A percentile compares a stretch with the other conserved stretches of the same genome.
phyloP scores from a whole-genome alignment of 2,888 invertebrate genomes.

The Opisthograptis luteolata region DNA sequence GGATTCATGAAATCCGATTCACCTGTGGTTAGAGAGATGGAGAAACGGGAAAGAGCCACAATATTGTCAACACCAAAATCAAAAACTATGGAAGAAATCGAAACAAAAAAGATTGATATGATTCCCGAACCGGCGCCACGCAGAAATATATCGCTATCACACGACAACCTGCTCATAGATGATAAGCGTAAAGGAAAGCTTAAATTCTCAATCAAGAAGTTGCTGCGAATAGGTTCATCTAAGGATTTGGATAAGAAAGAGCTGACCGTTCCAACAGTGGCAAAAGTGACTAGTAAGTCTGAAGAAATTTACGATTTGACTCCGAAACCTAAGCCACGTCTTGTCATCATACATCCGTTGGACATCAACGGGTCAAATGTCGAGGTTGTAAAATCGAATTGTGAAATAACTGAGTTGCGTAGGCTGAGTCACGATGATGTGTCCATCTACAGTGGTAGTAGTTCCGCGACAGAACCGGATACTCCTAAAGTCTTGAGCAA shows the following conservation, averaged over 20 bases:
- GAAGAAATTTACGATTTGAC: conserved; percentile 84
- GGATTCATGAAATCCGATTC: conserved; percentile 85
- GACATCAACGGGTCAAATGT: conserved; percentile 93
- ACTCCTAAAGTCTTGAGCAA: conserved; percentile 78
- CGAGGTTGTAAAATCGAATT: conserved; percentile 88
- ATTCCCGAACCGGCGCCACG: conserved; percentile 88
- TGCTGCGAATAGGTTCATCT: conserved; percentile 90
- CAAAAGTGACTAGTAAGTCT: conserved; percentile 78
- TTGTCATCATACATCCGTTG: conserved; percentile 94
- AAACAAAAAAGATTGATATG: conserved; percentile 57
- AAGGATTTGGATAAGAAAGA: conserved; percentile 87
- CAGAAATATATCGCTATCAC: conserved; percentile 89
- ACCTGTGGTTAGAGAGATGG: conserved; percentile 89
- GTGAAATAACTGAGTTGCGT: conserved; percentile 69
- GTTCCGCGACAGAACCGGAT: conserved; percentile 68
- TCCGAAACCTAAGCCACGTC: conserved; percentile 88
- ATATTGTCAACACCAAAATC: conserved; percentile 57
- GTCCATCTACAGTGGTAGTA: conserved; percentile 76
- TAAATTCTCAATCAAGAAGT: conserved; percentile 92
- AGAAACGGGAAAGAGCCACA: conserved; percentile 88
- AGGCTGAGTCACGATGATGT: conserved; percentile 81
- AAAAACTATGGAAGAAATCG: conserved; percentile 63
- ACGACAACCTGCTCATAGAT: conserved; percentile 87
- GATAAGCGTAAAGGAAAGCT: conserved; percentile 88
- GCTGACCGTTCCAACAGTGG: conserved; percentile 63